These are phyloP conservation scores for Pituophis catenifer DNA, from an alignment of 2,113 vertebrate species.

Conservation along the genomic window DNA sequence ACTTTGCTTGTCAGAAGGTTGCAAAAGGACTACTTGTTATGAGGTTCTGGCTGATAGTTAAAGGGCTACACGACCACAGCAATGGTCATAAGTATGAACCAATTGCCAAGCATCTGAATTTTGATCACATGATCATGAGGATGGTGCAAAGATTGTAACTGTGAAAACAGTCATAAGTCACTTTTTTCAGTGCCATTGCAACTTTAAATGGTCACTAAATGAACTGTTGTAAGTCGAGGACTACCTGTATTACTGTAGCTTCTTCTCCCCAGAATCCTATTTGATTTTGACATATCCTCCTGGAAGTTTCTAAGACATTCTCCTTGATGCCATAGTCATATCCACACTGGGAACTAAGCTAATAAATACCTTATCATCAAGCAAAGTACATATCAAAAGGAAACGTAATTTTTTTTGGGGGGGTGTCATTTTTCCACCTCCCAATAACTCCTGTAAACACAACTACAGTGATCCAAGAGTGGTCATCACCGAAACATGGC, in stretches of 20 bases:
- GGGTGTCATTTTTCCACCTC: neutral
- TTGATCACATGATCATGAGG: neutral
- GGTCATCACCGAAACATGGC: neutral
- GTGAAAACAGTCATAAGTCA: neutral
- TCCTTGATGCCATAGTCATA: neutral
- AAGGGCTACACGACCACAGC: neutral
- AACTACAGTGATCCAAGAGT: neutral
- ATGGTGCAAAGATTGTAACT: neutral
- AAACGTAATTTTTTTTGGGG: neutral
- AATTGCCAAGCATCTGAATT: neutral
- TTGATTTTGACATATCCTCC: neutral
- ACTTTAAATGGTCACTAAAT: neutral
- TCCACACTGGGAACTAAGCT: neutral
- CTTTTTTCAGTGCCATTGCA: neutral
- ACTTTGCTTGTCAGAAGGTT: neutral
- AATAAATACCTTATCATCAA: neutral
- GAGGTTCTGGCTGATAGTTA: too few species aligned
- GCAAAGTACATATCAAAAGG: neutral
- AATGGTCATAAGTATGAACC: neutral
- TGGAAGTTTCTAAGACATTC: neutral
- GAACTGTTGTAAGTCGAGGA: neutral
- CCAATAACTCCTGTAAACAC: neutral
- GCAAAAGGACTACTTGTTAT: neutral
- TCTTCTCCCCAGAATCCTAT: neutral
- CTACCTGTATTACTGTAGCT: neutral